Base-by-base conservation (phyloP, 2,888 invertebrate genomes). In the Watsonalla binaria region DNA sequence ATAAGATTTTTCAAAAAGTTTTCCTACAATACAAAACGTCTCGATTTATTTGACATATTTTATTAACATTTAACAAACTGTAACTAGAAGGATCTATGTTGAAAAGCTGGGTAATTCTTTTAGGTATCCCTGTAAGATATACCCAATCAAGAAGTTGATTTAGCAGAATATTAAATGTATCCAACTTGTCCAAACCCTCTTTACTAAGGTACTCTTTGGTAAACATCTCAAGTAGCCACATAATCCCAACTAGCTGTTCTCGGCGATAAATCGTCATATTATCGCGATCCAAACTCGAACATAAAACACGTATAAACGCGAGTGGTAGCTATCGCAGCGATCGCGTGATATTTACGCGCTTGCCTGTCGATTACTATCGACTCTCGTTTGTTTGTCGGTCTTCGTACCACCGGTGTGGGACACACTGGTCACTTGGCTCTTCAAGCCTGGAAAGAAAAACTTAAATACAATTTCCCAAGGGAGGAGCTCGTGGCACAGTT, bases 301-400 rank as follows among this genome's bases (percentile, higher is more conserved):
- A 76, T 86, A 83, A 84, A 78, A 75, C 80, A 78, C 69, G 76
- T 65, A 74, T 73, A 72, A 76, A 74, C 75, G 74, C 62, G 63
- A 61, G 77, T 74, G 76, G 78, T 74, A 72, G 71, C 70, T 80
- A 84, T 86, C 85, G 79, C 69, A 55, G 60, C 68, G 53, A 74
- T 74, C 72, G 71, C 71, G 68, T 63, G 69, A 69, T 72, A 71
- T 76, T 74, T 74, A 74, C 76, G 70, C 69, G 67, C 66, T 56
- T 57, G 66, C 64, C 70, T 61, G 72, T 68, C 79, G 88, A 88
- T 88, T 80, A 80, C 77, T 84, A 89, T 88, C 87, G 74, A 70
- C 68, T 71, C 75, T 80, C 78, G 78, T 83, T 85, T 84, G 84
- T 83, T 82, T 72, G 76, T 79, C 76, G 68, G 74, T 67, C 54